Base-by-base conservation (phyloP, 2,888 invertebrate genomes). In the Ariolimax columbianus region DNA sequence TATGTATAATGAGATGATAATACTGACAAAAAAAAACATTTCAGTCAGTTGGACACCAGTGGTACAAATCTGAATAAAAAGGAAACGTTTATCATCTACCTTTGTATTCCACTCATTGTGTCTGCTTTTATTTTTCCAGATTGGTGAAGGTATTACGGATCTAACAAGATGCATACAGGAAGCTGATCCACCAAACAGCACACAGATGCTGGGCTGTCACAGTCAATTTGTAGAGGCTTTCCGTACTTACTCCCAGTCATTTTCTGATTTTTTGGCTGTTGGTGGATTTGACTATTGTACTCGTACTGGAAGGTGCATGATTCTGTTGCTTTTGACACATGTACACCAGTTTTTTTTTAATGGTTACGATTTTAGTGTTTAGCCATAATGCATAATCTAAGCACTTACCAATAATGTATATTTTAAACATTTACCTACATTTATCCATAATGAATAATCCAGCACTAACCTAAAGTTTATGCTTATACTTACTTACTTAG, bases 261-360 rank as follows among this genome's bases (percentile, higher is more conserved):
- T 92, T 84, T 90, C 91, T 51, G 93, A 94, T 83, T 91, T 92
- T 84, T 87, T 93, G 26, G 92, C 93, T 36, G 89, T 93, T 26
- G 93, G 92, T 55, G 93, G 92, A 6, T 93, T 93, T 89, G 92
- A 92, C 55, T 92, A 90, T 82, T 91, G 91, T 84, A 89, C 90
- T 36, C 92, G 92, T 85, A 87, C 80, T 79, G 92, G 92, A 70
- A 92, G 91, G 94, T 93, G 38, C 26, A 11, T 40, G 30, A n/a
- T n/a, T n/a, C 11, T 38, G 72, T 72, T 63, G n/a, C 63, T 30
- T 2, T 63, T 63, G 30, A 63, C 30, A 30, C 11, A 66, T 66
- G 2, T 66, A 66, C 3, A 33, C 33, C 14, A 14, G 2, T 33
- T 66, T 33, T 30, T 66, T 14, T n/a, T n/a, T n/a, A n/a, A n/a